Base-by-base conservation (phyloP, 53 echinoderm and acorn worm genomes). In the Astropecten irregularis region DNA sequence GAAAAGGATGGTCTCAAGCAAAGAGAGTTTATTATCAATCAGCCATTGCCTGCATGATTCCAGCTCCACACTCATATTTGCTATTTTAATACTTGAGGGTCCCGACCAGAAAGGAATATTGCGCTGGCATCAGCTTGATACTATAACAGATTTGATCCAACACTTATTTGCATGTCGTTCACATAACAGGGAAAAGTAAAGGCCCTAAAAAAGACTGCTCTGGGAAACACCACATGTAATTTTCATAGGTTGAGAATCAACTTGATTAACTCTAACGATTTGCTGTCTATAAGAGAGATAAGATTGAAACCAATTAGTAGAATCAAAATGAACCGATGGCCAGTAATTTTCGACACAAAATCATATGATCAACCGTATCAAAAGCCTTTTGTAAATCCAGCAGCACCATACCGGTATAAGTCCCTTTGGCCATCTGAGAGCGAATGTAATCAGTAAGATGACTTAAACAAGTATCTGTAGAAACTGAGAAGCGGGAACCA, bases 61-160 rank as follows among this genome's bases (percentile, higher is more conserved):
- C 35, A 77, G 49, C 30, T 77, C 59, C 9, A 35, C 36, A 31
- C 76, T 57, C 22, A 68, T 9, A 44, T 44, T 44, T 6, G 44
- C 51, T 51, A 51, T 51, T n/a, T n/a, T n/a, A n/a, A n/a, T 51
- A 16, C 51, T 51, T 51, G 10, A 8, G 51, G 2, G 51, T 51
- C 51, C 15, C 20, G 16, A 16, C 51, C 51, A 16, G 2, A 51
- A 51, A 51, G 16, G 18, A 51, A 51, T n/a, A n/a, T n/a, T n/a
- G n/a, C n/a, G n/a, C n/a, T 84, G 55, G 68, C 77, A 69, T 89
- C 89, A 39, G 85, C 81, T n/a, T n/a, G n/a, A 54, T 89, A 89
- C 52, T 77, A 60, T 16, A 85, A 37, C 35, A 84, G 26, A 40
- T n/a, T n/a, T n/a, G n/a, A n/a, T n/a, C n/a, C n/a, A n/a, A n/a